Evolutionary conservation across 2,113 vertebrate genomes (phyloP), one percentile per base, ranked within the genome.

Genomic region (Rhinoptilus africanus): DNA sequence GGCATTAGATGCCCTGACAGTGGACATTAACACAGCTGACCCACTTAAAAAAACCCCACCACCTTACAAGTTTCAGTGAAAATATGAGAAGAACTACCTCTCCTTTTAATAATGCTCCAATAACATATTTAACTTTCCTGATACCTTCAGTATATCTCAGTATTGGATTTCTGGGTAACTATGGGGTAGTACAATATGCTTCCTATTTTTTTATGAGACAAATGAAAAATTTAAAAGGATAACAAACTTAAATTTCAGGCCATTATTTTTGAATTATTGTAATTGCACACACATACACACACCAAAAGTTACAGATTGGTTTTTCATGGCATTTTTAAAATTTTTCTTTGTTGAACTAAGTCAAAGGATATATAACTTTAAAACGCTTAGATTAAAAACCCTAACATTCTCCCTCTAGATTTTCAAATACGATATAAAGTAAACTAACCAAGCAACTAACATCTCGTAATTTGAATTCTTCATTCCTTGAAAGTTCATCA

Each of bases 81-180:
- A 88, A 48, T 59, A 76, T 56, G 28, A 37, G 32, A 83, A 93
- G 37, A 24, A 75, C 68, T 83, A 68, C 14, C 67, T 85, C 96
- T 91, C 84, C 92, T 94, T 96, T 90, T 72, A 82, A 62, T 28
- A 97, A 95, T 68, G 60, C 66, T 84, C 75, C 85, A 92, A 84
- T 76, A 87, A 85, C 6, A 57, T 62, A 51, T 57, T 85, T 86
- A 66, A 85, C 72, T 92, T 85, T 92, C 94, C 81, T 5, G 3
- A 37, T 75, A 82, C n/a, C 59, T 89, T 77, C 74, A 71, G 51
- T 57, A 75, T 78, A 93, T 92, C 63, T 12, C 35, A 88, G 53
- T 56, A 73, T 48, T 74, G 15, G 47, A 74, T 47, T 86, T 78
- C 62, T 54, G 7, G 63, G 16, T 56, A 89, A 75, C 62, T 75